These are phyloP conservation scores for Synergus umbraculus DNA, from an alignment of 2,888 invertebrate genomes.

Conservation along the genomic window DNA sequence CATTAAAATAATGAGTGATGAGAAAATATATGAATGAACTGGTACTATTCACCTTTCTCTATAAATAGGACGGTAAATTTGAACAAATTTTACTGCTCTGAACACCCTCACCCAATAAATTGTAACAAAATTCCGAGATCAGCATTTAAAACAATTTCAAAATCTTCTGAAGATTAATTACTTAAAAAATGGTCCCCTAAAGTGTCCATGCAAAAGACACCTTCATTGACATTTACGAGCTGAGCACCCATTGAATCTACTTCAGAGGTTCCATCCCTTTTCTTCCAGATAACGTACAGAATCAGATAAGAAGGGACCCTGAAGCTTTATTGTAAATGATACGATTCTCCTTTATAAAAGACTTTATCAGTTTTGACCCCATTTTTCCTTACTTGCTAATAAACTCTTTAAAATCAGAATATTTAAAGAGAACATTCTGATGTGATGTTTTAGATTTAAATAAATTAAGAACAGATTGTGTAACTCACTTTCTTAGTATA, in stretches of 20 bases:
- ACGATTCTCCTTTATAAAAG: not conserved
- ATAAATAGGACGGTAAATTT: not conserved
- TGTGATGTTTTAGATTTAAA: too few relatives aligned
- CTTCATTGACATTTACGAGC: not conserved
- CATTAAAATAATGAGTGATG: not conserved
- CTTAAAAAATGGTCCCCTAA: too few relatives aligned
- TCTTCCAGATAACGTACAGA: slow-evolving; percentile 6
- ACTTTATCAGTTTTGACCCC: slow-evolving; percentile 1
- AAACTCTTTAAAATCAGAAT: too few relatives aligned
- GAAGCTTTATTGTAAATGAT: slow-evolving; percentile 27
- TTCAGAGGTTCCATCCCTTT: not conserved
- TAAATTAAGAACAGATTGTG: too few relatives aligned
- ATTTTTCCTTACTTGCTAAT: too few relatives aligned
- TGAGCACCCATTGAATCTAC: not conserved
- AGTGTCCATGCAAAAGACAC: not conserved
- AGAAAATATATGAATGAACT: not conserved
- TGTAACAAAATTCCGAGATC: not conserved
- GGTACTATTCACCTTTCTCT: not conserved
- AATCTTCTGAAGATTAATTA: not conserved
- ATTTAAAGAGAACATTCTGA: too few relatives aligned
- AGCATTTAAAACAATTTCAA: not conserved
- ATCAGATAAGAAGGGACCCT: slow-evolving; percentile 22
- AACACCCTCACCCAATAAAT: not conserved
- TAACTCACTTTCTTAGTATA: too few relatives aligned
- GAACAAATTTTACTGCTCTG: not conserved